Conservation (phyloP, 2,888 invertebrate species). For the Protodeltote pygarga region DNA sequence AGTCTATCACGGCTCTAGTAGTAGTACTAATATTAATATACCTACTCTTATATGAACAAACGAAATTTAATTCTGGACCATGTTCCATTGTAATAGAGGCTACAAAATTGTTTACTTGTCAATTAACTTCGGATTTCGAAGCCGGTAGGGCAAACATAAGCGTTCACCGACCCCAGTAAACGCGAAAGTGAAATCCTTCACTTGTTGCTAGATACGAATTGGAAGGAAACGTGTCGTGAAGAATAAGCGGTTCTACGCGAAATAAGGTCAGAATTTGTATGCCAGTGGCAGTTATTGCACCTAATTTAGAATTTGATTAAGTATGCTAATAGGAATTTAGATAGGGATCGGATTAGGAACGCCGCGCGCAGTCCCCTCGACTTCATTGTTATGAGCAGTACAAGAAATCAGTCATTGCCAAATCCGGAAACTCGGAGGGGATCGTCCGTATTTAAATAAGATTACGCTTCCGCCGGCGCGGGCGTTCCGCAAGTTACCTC, state of each 20-base stretch:
- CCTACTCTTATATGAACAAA: slow-evolving; percentile 22
- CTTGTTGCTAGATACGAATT: slow-evolving; percentile 71
- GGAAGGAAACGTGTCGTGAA: slow-evolving; percentile 61
- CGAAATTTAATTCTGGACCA: slow-evolving; percentile 21
- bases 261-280: slow-evolving; percentile 58
- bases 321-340: slow-evolving; percentile 40
- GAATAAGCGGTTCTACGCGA: slow-evolving; percentile 49
- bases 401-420: not conserved
- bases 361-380: slow-evolving; percentile 16
- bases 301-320: slow-evolving; percentile 47
- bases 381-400: slow-evolving; percentile 11
- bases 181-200: slow-evolving; percentile 79
- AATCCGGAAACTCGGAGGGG: slow-evolving; percentile 1
- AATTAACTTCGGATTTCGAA: slow-evolving; percentile 51
- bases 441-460: slow-evolving; percentile 17
- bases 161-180: slow-evolving; percentile 64
- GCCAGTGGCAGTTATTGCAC: slow-evolving; percentile 30
- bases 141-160: slow-evolving; percentile 58
- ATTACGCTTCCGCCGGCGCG: slow-evolving; percentile 1
- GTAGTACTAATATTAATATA: slow-evolving; percentile 13
- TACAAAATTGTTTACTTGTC: slow-evolving; percentile 20
- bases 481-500: slow-evolving; percentile 6
- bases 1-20: too few species aligned
- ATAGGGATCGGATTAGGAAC: slow-evolving; percentile 27
- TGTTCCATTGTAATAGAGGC: slow-evolving; percentile 37